These are phyloP conservation scores for Lates calcarifer DNA, from an alignment of 2,113 vertebrate genomes.

Conservation along the genomic window DNA sequence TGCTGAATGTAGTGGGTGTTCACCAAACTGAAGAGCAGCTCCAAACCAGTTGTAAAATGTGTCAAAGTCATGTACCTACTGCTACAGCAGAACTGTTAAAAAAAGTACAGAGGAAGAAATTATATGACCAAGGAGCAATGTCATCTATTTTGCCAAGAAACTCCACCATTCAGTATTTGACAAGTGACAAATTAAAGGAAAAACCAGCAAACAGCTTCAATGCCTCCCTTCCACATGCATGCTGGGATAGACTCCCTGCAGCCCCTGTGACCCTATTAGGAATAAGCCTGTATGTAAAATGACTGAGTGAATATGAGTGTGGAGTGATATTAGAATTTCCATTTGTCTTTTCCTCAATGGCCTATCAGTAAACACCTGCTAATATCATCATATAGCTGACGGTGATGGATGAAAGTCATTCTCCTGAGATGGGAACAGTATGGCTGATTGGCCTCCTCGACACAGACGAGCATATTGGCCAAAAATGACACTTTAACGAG, in stretches of 20 bases:
- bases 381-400: slow-evolving; percentile 67
- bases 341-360: slow-evolving; percentile 70
- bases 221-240: slow-evolving; percentile 16
- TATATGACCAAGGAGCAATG: too few relatives aligned
- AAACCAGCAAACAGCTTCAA: too few relatives aligned
- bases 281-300: slow-evolving; percentile 46
- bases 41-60: neutral
- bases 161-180: too few relatives aligned
- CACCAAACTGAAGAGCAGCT: neutral
- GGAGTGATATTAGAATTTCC: slow-evolving; percentile 43
- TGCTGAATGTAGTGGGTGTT: too few relatives aligned
- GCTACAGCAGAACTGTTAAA: neutral
- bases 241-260: slow-evolving; percentile 21
- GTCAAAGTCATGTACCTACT: neutral
- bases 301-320: slow-evolving; percentile 33
- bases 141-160: too few relatives aligned
- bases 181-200: too few relatives aligned
- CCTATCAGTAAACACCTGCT: slow-evolving; percentile 81
- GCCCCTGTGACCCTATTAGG: slow-evolving; percentile 36
- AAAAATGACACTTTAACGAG: slow-evolving; percentile 86
- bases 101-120: too few relatives aligned
- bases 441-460: slow-evolving; percentile 72
- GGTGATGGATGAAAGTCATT: slow-evolving; percentile 76
- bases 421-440: slow-evolving; percentile 71
- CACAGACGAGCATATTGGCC: slow-evolving; percentile 77